Percentiles rank a stretch among this genome's conserved stretches.
Evolutionary conservation across 1,140 invertebrate genomes (phyloP).

Genomic region (Sitodiplosis mosellana): DNA sequence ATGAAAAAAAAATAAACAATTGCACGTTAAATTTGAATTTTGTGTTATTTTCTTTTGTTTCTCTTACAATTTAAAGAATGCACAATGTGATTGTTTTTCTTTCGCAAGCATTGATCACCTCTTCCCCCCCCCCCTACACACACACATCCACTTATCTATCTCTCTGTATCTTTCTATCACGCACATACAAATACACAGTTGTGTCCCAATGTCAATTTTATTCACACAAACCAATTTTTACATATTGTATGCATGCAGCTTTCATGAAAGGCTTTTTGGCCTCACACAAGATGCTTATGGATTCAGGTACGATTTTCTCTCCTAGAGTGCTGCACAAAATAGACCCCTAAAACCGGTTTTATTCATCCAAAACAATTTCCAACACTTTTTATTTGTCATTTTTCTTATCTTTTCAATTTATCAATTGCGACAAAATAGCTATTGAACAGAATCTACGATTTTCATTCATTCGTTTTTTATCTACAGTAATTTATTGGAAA

Average conservation of each 20-base stretch:
- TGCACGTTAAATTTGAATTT: too few relatives aligned
- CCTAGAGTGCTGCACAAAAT: background rate
- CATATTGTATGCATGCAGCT: slow-evolving; percentile 39
- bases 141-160: too few relatives aligned
- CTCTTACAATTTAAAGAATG: background rate
- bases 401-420: too few relatives aligned
- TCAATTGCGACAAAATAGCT: too few relatives aligned
- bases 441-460: background rate
- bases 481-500: slow-evolving; percentile 46
- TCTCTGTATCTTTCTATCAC: too few relatives aligned
- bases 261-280: slow-evolving; percentile 54
- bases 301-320: slow-evolving; percentile 39
- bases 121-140: too few relatives aligned
- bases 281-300: slow-evolving; percentile 49
- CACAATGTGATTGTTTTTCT: too few relatives aligned
- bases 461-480: slow-evolving; percentile 5
- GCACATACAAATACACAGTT: slow-evolving; percentile 3
- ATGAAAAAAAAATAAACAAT: slow-evolving; percentile 17
- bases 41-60: background rate
- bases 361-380: background rate
- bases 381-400: too few relatives aligned
- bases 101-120: too few relatives aligned
- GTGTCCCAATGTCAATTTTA: slow-evolving; percentile 7
- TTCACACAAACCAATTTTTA: background rate
- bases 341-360: background rate